Base-by-base conservation (phyloP, 53 echinoderm and acorn worm species). In the Pentamera pediparva region DNA sequence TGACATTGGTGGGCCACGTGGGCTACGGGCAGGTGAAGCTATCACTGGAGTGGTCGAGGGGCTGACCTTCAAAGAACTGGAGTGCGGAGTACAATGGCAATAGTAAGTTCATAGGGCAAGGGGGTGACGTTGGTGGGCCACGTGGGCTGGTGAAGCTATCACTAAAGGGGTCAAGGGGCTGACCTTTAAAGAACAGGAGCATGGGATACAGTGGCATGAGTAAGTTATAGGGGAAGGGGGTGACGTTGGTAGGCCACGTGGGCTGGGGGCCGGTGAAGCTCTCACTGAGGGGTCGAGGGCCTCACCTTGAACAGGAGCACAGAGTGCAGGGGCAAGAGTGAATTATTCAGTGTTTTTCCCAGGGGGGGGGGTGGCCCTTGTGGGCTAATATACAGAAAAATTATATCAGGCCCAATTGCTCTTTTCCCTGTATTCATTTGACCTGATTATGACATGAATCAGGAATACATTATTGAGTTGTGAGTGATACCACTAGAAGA, bases 251-350 rank as follows among this genome's bases (percentile, higher is more conserved):
- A 13, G 67, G 21, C 9, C 41, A 4, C 18, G 63, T 19, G 21
- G 32, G 6, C 35, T 37, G n/a, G 17, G 17, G 2, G 62, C 22
- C 15, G 19, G 37, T 6, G 65, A 57, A 32, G 58, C 39, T 3
- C 20, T 65, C 25, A 8, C 29, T 5, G 65, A 30, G 11, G 65
- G 0, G 29, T 65, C 40, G 38, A 65, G 29, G 24, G 25, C 9
- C 22, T 62, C 22, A 65, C 22, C 43, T 65, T 65, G 26, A 65
- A 65, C 65, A 41, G 30, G 60, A 70, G 50, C 39, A 51, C 8
- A 85, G 89, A 36, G 74, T 52, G n/a, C 75, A 82, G n/a, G 89
- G 89, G 7, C 55, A 52, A 82, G 53, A 65, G 89, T 89, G 75
- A 81, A 82, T 62, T 37, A 15, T 7, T 33, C 1, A 65, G 89